A percentile compares a stretch with the other conserved stretches of the same genome.
These are phyloP conservation scores for Hemicordylus capensis DNA, from an alignment of 2,113 vertebrate genomes.

Conservation along the genomic window DNA sequence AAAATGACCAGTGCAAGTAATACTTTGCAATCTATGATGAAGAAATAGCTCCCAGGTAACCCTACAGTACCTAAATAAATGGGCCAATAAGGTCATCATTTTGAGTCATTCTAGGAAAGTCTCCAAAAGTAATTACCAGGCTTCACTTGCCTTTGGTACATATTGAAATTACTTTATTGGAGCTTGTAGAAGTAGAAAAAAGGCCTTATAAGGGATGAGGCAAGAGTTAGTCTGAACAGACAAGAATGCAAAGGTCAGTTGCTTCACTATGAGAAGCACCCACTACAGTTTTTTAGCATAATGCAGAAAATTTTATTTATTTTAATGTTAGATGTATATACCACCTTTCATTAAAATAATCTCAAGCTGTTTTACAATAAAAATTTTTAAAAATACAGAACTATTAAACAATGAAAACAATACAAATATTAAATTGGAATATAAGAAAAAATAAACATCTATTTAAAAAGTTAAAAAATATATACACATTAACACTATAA, in stretches of 20 bases:
- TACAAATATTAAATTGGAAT: too few relatives aligned
- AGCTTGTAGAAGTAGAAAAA: background rate
- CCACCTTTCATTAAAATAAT: too few relatives aligned
- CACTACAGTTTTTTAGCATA: conserved; percentile 6
- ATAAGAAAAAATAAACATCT: too few relatives aligned
- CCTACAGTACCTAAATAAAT: background rate
- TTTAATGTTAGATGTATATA: too few relatives aligned
- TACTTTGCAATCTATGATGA: background rate
- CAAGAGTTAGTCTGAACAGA: background rate
- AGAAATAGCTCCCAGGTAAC: background rate
- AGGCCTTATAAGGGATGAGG: background rate
- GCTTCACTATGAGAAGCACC: too few relatives aligned
- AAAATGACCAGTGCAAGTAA: background rate
- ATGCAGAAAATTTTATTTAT: too few relatives aligned
- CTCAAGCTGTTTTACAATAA: too few relatives aligned
- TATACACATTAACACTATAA: too few relatives aligned
- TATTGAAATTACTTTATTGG: background rate
- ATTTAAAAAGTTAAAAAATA: too few relatives aligned
- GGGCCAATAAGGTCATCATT: background rate
- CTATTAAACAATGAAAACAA: too few relatives aligned
- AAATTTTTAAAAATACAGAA: too few relatives aligned
- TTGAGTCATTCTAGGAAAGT: background rate
- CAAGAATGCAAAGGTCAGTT: background rate
- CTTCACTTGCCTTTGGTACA: background rate
- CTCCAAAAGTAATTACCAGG: background rate